These are phyloP conservation scores for Mellivora capensis DNA, from an alignment of 2,113 vertebrate species.

Conservation along the genomic window DNA sequence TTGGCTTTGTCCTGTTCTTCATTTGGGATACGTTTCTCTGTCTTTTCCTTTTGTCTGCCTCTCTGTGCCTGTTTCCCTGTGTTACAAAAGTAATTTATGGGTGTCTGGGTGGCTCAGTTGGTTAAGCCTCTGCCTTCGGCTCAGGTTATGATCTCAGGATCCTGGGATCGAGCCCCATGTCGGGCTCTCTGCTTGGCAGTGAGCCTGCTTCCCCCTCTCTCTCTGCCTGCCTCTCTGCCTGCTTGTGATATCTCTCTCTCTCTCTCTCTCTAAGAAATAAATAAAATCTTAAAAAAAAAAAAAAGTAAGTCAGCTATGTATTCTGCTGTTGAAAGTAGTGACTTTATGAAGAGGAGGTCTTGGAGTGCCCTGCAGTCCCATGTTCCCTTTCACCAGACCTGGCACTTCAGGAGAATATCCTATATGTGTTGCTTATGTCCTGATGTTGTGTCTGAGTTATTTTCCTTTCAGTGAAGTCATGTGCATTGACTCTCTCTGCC, in stretches of 20 bases:
- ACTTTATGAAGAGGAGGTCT: not conserved
- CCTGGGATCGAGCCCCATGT: not conserved
- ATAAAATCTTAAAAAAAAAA: not conserved
- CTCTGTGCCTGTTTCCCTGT: not conserved
- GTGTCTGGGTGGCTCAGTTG: not conserved
- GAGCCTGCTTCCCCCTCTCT: not conserved
- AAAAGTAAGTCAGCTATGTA: not conserved
- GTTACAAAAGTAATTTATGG: not conserved
- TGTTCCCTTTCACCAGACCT: not conserved
- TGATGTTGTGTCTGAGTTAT: not conserved
- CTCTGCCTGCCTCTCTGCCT: not conserved
- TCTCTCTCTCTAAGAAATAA: not conserved
- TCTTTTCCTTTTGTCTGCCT: not conserved
- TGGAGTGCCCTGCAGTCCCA: not conserved
- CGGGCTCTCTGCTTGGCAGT: accelerated
- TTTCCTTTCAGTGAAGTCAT: not conserved
- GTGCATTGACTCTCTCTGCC: not conserved
- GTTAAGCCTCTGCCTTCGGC: not conserved
- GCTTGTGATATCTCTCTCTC: not conserved
- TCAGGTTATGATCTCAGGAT: not conserved
- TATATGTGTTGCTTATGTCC: not conserved
- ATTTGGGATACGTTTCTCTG: not conserved
- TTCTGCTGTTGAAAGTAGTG: not conserved
- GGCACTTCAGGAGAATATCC: not conserved
- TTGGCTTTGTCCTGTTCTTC: not conserved